Base-by-base conservation (phyloP, 2,888 invertebrate genomes). In the Tetanocera ferruginea region DNA sequence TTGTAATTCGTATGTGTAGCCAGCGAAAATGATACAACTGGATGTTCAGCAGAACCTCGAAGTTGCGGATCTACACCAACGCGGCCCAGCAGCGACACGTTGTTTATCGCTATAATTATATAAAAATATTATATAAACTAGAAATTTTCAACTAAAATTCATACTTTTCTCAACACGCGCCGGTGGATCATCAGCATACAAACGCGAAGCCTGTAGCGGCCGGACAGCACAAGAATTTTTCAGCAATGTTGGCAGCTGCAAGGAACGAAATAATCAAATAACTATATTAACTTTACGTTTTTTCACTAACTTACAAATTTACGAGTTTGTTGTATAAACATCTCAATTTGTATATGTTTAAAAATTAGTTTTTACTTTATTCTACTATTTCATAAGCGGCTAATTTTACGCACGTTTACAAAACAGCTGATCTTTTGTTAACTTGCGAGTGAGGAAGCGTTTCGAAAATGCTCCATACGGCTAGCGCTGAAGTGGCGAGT, bases 1-100 rank as follows among this genome's bases (percentile, higher is more conserved):
- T 94, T 94, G 89, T 96, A 97, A 87, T 95, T 96, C 60, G 93
- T 93, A 86, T 97, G 96, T 31, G 98, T 98, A 4, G 98, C 98
- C 74, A 98, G 85, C 0, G 97, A 96, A 89, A 98, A 98, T 82
- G 95, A 93, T 37, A 96, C 93, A 31, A 97, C 95, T 3, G 97
- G 97, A 89, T 95, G 96, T 79, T 95, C 92, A 72, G 93, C 93
- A 2, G 92, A 92, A 3, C 98, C 98, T 82, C 96, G 93, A 86
- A 94, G 93, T 87, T 97, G 96, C 1, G 98, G 97, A 87, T 96
- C 95, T n/a, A 92, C 94, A 0, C 98, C 98, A 55, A 95, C 95
- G 87, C 98, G 92, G 3, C 98, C 98, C 75, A 98, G 89, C 55
- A 98, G 90, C 28, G 94, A 95, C 0, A 97, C 95, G 88, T 93